phyloP scores from a whole-genome alignment of 2,797 vertebrate species.

The Orientallactaga sibirica region DNA sequence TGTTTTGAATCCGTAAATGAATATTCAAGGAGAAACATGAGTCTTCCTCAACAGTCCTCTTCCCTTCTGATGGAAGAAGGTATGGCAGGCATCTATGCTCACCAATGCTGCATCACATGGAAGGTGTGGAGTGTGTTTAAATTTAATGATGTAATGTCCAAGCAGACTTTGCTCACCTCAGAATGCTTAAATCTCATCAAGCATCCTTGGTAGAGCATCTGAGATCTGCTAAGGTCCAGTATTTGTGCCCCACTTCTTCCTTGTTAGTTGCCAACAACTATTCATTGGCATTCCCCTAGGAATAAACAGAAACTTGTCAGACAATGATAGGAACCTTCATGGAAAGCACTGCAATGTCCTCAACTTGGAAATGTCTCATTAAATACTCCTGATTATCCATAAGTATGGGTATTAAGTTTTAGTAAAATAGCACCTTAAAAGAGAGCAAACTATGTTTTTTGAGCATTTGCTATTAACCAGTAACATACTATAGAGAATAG shows the following conservation, averaged over 20 bases:
- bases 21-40: background rate
- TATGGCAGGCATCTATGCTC: no score
- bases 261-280: background rate
- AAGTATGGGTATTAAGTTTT: conserved; percentile 27
- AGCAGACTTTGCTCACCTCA: background rate
- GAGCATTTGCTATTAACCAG: background rate
- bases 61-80: background rate
- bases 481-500: background rate
- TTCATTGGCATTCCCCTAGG: background rate
- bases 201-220: background rate
- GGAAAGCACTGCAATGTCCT: background rate
- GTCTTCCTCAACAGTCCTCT: background rate
- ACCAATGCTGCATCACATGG: no score
- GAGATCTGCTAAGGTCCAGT: background rate
- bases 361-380: background rate
- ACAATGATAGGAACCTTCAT: background rate
- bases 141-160: background rate
- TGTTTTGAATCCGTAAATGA: conserved; percentile 9
- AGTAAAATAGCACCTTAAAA: background rate
- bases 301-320: background rate
- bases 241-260: background rate
- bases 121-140: background rate
- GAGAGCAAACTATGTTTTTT: background rate
- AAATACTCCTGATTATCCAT: background rate
- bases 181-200: background rate